phyloP scores from a whole-genome alignment of 2,888 invertebrate species.

The Gnatocerus cornutus region DNA sequence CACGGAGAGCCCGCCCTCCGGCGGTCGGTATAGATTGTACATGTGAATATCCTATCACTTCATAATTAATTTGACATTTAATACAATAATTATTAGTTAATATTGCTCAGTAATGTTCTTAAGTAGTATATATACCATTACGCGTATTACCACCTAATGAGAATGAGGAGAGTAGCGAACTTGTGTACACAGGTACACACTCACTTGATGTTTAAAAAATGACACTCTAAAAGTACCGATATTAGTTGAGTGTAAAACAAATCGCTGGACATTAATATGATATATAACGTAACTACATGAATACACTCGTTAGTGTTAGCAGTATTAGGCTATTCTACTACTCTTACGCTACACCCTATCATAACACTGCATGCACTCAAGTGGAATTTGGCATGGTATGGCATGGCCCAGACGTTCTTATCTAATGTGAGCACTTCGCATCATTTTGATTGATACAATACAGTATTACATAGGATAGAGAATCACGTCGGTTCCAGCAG shows the following conservation, averaged over 20 bases:
- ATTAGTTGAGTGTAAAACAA: conserved; percentile 49
- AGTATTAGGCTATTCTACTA: conserved; percentile 55
- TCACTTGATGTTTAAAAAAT: conserved; percentile 59
- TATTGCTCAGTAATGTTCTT: conserved; percentile 69
- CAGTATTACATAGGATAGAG: conserved; percentile 62
- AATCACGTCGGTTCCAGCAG: conserved; percentile 58
- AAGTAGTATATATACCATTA: conserved; percentile 54
- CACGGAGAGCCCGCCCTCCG: conserved; percentile 59
- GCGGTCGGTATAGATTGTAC: conserved; percentile 58
- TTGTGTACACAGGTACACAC: conserved; percentile 45
- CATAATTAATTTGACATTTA: conserved; percentile 69
- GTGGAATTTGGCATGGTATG: conserved; percentile 56
- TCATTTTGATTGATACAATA: conserved; percentile 68
- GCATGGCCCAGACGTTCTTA: conserved; percentile 59
- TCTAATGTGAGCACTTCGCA: conserved; percentile 69
- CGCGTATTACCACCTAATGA: conserved; percentile 56
- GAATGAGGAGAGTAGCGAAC: conserved; percentile 40
- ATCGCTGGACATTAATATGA: conserved; percentile 54
- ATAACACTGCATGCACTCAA: conserved; percentile 65
- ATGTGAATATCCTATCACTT: conserved; percentile 67
- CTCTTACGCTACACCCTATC: conserved; percentile 62
- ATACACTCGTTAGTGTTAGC: conserved; percentile 59
- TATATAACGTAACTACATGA: conserved; percentile 63
- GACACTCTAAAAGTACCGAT: conserved; percentile 49
- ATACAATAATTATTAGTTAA: conserved; percentile 67